phyloP scores from a whole-genome alignment of 2,888 invertebrate species.

The Bimastos eiseni region DNA sequence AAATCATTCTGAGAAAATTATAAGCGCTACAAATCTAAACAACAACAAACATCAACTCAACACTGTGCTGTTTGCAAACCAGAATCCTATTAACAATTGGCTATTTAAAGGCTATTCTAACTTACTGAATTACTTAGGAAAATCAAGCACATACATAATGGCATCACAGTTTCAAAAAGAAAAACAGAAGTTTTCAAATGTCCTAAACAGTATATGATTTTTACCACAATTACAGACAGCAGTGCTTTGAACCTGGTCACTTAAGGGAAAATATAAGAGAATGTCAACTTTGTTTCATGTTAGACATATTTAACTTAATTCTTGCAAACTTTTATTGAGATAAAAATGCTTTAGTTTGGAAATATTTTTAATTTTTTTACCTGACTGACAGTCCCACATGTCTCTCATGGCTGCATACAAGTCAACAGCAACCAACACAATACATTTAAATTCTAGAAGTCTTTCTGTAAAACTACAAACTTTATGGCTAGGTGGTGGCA shows the following conservation, averaged over 20 bases:
- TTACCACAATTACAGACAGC: background rate
- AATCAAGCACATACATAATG: background rate
- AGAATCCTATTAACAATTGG: too few relatives aligned
- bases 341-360: background rate
- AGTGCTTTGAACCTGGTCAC: background rate
- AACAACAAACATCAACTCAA: background rate
- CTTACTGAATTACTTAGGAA: background rate
- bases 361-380: constrained; percentile 26
- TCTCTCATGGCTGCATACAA: constrained; percentile 31
- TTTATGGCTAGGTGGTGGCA: background rate
- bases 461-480: background rate
- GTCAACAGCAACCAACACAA: constrained; percentile 1
- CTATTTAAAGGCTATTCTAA: too few relatives aligned
- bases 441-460: background rate
- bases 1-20: background rate
- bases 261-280: background rate
- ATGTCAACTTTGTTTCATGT: background rate
- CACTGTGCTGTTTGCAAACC: too few relatives aligned
- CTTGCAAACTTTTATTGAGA: background rate
- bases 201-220: background rate
- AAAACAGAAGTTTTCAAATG: background rate
- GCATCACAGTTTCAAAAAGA: background rate
- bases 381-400: constrained; percentile 43
- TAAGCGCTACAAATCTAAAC: background rate
- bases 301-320: background rate